Percentiles rank a stretch among this genome's conserved stretches.
Conservation (phyloP, 2,888 invertebrate species). For the Lepidocyrtoides sp. region DNA sequence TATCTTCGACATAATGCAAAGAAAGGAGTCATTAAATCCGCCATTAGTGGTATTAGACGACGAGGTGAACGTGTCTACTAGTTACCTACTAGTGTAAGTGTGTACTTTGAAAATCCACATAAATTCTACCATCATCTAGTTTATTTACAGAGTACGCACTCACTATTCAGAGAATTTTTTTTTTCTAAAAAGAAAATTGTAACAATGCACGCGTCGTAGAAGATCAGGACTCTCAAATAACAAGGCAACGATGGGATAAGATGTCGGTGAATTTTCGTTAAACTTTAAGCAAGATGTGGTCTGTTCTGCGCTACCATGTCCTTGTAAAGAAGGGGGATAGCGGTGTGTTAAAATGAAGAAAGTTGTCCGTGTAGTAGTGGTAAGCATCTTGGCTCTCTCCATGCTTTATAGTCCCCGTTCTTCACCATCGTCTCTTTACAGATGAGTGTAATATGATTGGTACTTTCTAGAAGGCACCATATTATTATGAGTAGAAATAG, state of each 20-base stretch:
- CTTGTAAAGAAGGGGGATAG: not conserved
- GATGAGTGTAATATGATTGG: too few species aligned
- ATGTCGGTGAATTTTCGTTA: not conserved
- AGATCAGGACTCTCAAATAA: not conserved
- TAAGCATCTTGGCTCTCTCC: not conserved
- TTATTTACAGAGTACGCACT: not conserved
- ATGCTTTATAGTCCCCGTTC: slow-evolving; percentile 15
- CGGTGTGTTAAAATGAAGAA: too few species aligned
- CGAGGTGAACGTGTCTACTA: not conserved
- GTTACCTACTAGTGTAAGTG: not conserved
- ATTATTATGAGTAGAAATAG: too few species aligned
- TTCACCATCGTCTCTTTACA: not conserved
- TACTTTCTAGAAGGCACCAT: too few species aligned
- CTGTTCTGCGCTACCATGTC: not conserved
- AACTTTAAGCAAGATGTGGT: not conserved
- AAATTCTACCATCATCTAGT: not conserved
- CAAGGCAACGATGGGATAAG: not conserved
- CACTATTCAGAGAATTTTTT: not conserved
- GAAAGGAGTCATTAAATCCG: slow-evolving; percentile 8
- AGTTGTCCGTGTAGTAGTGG: too few species aligned
- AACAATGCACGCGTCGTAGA: not conserved
- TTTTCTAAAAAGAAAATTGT: slow-evolving; percentile 6
- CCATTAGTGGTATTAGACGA: not conserved
- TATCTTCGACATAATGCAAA: too few species aligned
- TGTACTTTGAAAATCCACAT: not conserved